A percentile compares a stretch with the other conserved stretches of the same genome.
Conservation (phyloP, 2,797 vertebrate species). For the Hemibagrus guttatus region DNA sequence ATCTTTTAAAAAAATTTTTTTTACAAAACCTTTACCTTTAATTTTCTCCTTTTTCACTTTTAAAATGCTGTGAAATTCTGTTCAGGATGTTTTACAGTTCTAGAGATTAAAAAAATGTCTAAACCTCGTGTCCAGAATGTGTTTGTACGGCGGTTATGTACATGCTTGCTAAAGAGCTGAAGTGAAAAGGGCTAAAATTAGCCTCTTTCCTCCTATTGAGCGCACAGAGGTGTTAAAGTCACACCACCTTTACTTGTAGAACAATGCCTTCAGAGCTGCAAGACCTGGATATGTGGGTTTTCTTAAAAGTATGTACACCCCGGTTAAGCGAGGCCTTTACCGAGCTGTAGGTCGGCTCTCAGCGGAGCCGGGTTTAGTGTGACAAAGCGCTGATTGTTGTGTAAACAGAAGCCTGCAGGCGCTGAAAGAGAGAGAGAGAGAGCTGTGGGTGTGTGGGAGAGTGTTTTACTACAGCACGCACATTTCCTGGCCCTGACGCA, state of each 20-base stretch:
- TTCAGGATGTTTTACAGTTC: too few relatives aligned
- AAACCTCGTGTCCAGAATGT: neutral
- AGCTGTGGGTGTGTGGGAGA: slow-evolving; percentile 39
- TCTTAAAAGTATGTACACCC: slow-evolving; percentile 60
- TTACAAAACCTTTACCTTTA: too few relatives aligned
- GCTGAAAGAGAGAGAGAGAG: neutral
- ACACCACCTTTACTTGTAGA: slow-evolving; percentile 49
- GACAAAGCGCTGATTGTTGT: neutral
- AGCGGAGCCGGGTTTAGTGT: neutral
- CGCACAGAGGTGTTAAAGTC: neutral
- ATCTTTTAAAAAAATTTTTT: too few relatives aligned
- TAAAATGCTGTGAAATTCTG: too few relatives aligned
- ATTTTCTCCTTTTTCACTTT: too few relatives aligned
- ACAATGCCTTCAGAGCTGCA: slow-evolving; percentile 58
- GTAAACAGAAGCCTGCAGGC: neutral
- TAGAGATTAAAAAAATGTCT: neutral
- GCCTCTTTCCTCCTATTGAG: neutral
- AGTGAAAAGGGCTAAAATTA: neutral
- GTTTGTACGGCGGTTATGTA: neutral
- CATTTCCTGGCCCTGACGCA: slow-evolving; percentile 32
- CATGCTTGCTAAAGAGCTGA: neutral
- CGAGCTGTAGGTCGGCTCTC: neutral
- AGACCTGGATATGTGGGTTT: slow-evolving; percentile 4
- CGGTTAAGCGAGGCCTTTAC: neutral
- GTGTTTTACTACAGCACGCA: slow-evolving; percentile 13